Evolutionary conservation across 2,888 invertebrate genomes (phyloP).

Genomic region (Liposcelis brunnea): DNA sequence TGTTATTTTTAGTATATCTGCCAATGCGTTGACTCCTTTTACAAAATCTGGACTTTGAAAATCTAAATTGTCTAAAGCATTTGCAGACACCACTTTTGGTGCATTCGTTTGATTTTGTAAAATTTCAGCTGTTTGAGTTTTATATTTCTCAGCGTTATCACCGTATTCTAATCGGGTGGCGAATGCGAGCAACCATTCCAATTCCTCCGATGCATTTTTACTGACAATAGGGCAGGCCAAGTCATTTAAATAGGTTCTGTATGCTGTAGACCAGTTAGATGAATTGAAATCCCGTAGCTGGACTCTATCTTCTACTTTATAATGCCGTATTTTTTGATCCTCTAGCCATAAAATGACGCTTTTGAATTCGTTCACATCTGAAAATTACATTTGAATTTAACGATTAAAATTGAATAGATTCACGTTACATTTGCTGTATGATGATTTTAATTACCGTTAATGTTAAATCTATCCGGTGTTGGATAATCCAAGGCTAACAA

Average conservation of each 20-base stretch:
- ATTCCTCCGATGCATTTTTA: slow-evolving; percentile 42
- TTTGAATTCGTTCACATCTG: slow-evolving; percentile 65
- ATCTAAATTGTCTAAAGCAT: slow-evolving; percentile 70
- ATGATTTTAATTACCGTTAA: slow-evolving; percentile 38
- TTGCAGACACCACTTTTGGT: slow-evolving; percentile 59
- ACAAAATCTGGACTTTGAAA: slow-evolving; percentile 71
- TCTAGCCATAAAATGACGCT: slow-evolving; percentile 80
- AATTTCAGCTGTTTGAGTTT: slow-evolving; percentile 43
- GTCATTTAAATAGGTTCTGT: slow-evolving; percentile 54
- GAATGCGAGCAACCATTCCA: slow-evolving; percentile 73
- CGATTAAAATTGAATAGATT: slow-evolving; percentile 2
- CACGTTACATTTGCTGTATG: not conserved
- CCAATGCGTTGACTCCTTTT: slow-evolving; percentile 60
- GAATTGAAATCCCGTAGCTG: slow-evolving; percentile 49
- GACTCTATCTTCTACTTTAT: slow-evolving; percentile 64
- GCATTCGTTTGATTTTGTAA: slow-evolving; percentile 34
- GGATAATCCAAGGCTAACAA: slow-evolving; percentile 62
- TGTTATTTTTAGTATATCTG: slow-evolving; percentile 58
- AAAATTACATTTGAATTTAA: slow-evolving; percentile 20
- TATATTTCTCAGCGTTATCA: slow-evolving; percentile 58
- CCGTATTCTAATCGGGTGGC: slow-evolving; percentile 71
- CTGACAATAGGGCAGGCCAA: slow-evolving; percentile 51
- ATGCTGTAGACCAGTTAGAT: slow-evolving; percentile 50
- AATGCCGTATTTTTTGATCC: slow-evolving; percentile 80
- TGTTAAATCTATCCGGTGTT: slow-evolving; percentile 49